Evolutionary conservation across 2,113 vertebrate species (phyloP), one percentile per base, ranked within the genome.

Genomic region (Ophthalmolycus amberensis): DNA sequence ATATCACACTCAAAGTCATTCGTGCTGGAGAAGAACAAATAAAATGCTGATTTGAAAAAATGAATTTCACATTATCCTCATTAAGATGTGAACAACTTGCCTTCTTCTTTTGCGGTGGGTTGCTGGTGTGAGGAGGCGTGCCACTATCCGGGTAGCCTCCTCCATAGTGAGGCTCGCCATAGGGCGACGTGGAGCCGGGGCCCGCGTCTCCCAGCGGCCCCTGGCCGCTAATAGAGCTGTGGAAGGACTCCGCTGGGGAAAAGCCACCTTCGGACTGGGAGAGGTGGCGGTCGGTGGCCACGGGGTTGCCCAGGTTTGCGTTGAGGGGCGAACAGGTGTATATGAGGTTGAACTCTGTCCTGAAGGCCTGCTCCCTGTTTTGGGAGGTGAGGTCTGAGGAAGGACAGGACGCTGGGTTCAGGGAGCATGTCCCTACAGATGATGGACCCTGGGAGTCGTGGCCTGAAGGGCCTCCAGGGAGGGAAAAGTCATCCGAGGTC

Each of bases 261-360:
- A 96, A 96, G 12, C 96, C 95, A 73, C 95, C 96, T 15, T 99
- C 97, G 0, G 97, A 96, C 86, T 96, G 97, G 75, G 96, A 63
- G 58, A 94, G 95, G 80, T 96, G 97, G 83, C 95, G 96, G 25
- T 98, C 98, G 3, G 92, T 93, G 68, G 94, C 90, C 80, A 96
- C 94, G 0, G 96, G 95, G 80, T 93, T 94, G 66, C 94, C 94
- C 87, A 96, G 77, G 96, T 98, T 99, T 88, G 98, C 96, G 34
- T 99, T 99, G 95, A 99, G 85, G 62, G 98, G 98, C 46, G 98
- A 99, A 93, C 98, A 99, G 92, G 98, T 97, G 92, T 99, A 99
- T 95, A 99, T 99, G 92, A 99, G 96, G 94, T 98, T 99, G 94
- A 99, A 99, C 93, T 99, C 98, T 95, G 98, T 99, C 96, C 97